phyloP scores from a whole-genome alignment of 1,140 invertebrate genomes.

The Elysia chlorotica region DNA sequence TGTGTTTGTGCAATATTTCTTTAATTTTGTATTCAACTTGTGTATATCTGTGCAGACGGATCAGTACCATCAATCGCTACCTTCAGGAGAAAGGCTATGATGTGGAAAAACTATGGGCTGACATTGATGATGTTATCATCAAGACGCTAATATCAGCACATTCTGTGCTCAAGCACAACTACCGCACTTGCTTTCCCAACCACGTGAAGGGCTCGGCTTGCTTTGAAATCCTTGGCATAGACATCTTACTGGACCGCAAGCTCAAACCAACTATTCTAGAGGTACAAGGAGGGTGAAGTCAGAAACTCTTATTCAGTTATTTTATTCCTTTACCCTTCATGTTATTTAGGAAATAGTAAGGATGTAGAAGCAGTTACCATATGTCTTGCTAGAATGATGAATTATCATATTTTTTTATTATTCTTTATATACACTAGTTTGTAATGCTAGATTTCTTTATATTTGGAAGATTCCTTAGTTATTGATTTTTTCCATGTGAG shows the following conservation, averaged over 20 bases:
- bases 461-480: too few relatives aligned
- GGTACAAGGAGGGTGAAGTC: too few relatives aligned
- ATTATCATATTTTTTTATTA: too few relatives aligned
- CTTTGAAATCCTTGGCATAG: slow-evolving; percentile 88
- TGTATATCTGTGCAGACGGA: slow-evolving; percentile 40
- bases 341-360: too few relatives aligned
- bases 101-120: slow-evolving; percentile 74
- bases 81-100: slow-evolving; percentile 74
- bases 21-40: background rate
- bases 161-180: slow-evolving; percentile 84
- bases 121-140: slow-evolving; percentile 86
- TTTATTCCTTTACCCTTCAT: too few relatives aligned
- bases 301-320: too few relatives aligned
- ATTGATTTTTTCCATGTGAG: background rate
- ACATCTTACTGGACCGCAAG: slow-evolving; percentile 83
- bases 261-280: slow-evolving; percentile 85
- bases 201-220: slow-evolving; percentile 84
- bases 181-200: slow-evolving; percentile 83
- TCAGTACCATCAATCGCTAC: slow-evolving; percentile 80
- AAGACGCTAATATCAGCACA: slow-evolving; percentile 87
- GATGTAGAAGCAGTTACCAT: too few relatives aligned
- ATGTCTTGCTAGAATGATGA: too few relatives aligned
- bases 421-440: too few relatives aligned
- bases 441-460: too few relatives aligned
- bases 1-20: background rate